Evolutionary conservation across 2,113 vertebrate genomes (phyloP).

Genomic region (Bagarius yarrelli): DNA sequence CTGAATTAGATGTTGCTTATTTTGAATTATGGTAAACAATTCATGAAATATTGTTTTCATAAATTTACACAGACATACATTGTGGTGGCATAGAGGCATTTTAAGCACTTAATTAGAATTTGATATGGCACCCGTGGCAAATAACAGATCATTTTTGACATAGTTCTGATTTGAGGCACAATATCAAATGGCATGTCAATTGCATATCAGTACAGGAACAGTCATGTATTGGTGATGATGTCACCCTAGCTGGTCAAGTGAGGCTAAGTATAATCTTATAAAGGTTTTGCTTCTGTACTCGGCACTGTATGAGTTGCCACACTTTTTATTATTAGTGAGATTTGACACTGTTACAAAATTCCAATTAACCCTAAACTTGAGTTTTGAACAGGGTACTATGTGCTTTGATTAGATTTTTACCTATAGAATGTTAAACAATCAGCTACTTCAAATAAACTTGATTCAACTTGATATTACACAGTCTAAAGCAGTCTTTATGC

Average conservation of each 20-base stretch:
- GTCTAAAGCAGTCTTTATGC: not conserved
- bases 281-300: not conserved
- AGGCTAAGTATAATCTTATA: not conserved
- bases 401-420: not conserved
- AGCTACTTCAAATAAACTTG: not conserved
- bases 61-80: not conserved
- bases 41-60: not conserved
- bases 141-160: not conserved
- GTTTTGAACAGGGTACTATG: no score
- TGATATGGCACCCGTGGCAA: not conserved
- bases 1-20: not conserved
- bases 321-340: no score
- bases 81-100: not conserved
- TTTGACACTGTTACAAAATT: no score
- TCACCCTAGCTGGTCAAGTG: not conserved
- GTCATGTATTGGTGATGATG: not conserved
- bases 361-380: no score
- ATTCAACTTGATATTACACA: not conserved
- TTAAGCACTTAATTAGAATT: not conserved
- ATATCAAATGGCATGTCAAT: constrained; percentile 17
- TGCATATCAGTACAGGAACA: not conserved
- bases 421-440: no score
- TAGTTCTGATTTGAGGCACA: not conserved
- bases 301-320: no score
- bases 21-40: not conserved